Base-by-base conservation (phyloP, 2,888 invertebrate species). In the Polyploca ridens region DNA sequence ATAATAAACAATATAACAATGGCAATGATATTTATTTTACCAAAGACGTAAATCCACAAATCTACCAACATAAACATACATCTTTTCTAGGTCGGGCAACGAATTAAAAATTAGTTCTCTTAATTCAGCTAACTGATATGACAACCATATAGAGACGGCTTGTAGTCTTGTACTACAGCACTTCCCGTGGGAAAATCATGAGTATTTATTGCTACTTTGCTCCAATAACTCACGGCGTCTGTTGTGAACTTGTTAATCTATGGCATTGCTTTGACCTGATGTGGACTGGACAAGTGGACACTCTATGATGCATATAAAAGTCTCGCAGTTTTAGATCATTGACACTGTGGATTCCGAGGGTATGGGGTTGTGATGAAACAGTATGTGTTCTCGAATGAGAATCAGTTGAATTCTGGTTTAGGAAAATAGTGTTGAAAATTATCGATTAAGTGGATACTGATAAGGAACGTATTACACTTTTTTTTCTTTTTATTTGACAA, bases 101-200 rank as follows among this genome's bases (percentile, higher is more conserved):
- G 10, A 16, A 59, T 35, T 33, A 61, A 41, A 61, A 44, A 61
- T 41, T 1, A 46, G 16, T 11, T 16, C 19, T 61, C 41, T 44
- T 41, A 41, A 41, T 41, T 44, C 61, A 41, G 41, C 14, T 61
- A 41, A 27, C 44, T 27, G 61, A 61, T 61, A 41, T 61, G 54
- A 54, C 54, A 13, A 41, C 61, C 61, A 61, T 61, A 61, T 61
- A 41, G n/a, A 41, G 61, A 19, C 27, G 27, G n/a, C 19, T 54
- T 19, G 54, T 19, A 7, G 5, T 19, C 38, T 38, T 38, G 60
- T 35, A 13, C 27, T 41, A 41, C 19, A 19, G 38, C 49, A 72
- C 71, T 76, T 77, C 77, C 73, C 77, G 74, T 77, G 77, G 68
- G 77, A 77, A 75, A 63, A 66, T 57, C 57, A 44, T 58, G 65